Evolutionary conservation across 2,113 vertebrate genomes (phyloP), one percentile per base, ranked within the genome.

Genomic region (Bolborhynchus lineola): DNA sequence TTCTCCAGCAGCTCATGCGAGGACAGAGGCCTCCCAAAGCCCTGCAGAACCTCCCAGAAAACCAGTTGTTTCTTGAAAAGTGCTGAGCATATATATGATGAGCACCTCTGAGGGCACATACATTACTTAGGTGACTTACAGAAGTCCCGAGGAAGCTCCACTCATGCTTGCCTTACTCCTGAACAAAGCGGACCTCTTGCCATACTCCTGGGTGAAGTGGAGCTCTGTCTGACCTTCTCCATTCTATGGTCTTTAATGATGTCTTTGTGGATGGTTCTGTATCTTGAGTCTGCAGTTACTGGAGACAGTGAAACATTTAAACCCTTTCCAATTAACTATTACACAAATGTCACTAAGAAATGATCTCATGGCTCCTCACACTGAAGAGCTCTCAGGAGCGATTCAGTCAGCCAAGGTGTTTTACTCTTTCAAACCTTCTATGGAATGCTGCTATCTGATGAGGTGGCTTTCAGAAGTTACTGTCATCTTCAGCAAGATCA

Each of bases 1-100:
- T 44, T 55, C 1, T 0, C n/a, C 63, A 69, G 72, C 31, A 59
- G 46, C 19, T 59, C 17, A 33, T 3, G 5, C 0, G 0, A 49
- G 49, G 24, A 19, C 2, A 1, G n/a, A 55, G n/a, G 10, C 63
- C n/a, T 50, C 70, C 25, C 19, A 47, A 24, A 88, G 44, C 42
- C 35, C 39, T 75, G 33, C 50, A 78, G 60, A 79, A 31, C 65
- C 20, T 65, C 16, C 25, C 1, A 64, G 37, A 94, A 88, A 82
- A n/a, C 1, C 35, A 57, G 24, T 6, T 25, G 2, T 4, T 77
- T 39, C 53, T 28, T 53, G n/a, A 59, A 62, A 69, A 60, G 12
- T 37, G 20, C 44, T 84, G 67, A 90, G 10, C 47, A 23, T 19
- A 57, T 59, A 18, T 25, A 69, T 31, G 17, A 31, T 84, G 42